A percentile compares a stretch with the other conserved stretches of the same genome.
Conservation (phyloP, 2,113 vertebrate genomes). For the Alethe castanea region DNA sequence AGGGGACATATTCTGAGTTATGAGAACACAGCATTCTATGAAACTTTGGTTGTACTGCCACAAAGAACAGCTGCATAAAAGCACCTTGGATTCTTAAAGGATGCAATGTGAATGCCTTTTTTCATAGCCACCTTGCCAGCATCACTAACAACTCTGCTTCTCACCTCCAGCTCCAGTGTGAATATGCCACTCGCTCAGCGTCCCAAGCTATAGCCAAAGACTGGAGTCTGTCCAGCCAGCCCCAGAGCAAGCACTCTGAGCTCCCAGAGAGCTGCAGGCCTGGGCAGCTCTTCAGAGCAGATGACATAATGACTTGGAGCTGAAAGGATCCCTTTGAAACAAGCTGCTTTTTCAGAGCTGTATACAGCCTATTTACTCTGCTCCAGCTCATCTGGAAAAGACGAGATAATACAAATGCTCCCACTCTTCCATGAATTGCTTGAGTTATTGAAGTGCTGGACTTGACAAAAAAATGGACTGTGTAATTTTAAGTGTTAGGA, state of each 20-base stretch:
- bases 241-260: fast-evolving
- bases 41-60: not conserved
- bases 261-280: not conserved
- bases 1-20: not conserved
- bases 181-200: not conserved
- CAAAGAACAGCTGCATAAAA: not conserved
- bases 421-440: not conserved
- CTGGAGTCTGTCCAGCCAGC: not conserved
- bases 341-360: not conserved
- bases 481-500: not conserved
- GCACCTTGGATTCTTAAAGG: not conserved
- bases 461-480: not conserved
- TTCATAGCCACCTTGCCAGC: not conserved
- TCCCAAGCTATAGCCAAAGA: not conserved
- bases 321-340: not conserved
- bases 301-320: not conserved
- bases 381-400: not conserved
- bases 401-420: not conserved
- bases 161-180: not conserved
- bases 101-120: not conserved
- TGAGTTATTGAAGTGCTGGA: not conserved
- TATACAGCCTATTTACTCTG: not conserved
- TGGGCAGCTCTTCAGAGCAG: not conserved
- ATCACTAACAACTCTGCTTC: not conserved
- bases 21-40: not conserved